Base-by-base conservation (phyloP, 2,113 vertebrate species). In the Egretta garzetta region DNA sequence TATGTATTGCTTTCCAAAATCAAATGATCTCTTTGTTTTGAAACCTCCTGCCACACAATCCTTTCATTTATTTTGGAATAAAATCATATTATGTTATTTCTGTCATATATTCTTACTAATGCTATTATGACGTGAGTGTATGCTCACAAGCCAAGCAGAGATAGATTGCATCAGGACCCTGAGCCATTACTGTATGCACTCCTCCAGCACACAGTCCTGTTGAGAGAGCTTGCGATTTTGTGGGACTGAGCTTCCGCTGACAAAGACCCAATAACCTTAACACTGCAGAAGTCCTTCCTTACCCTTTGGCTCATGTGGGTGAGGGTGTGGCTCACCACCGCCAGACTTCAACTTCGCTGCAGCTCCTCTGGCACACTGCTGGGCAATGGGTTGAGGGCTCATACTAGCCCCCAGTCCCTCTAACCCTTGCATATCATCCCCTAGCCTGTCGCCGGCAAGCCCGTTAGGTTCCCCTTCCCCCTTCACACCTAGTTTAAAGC, bases 31-130 rank as follows among this genome's bases (percentile, higher is more conserved):
- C 26, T 63, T 56, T 90, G 39, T 71, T 89, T 96, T 90, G 45
- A 91, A 83, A 84, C 10, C 14, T 79, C 8, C 10, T 76, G 60
- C 9, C 33, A 49, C 28, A 41, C 56, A 93, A 35, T 23, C 19
- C 16, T 70, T 94, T 60, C 32, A 85, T 95, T 81, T 85, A 32
- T 91, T 84, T 91, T 91, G 53, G 19, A 89, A 91, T 68, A 85
- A 85, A 85, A 80, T 96, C 12, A 20, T 27, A 50, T 91, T 95
- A 86, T 89, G 88, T 87, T 73, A 62, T 83, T 86, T 92, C 50
- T 90, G 73, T 92, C 70, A 68, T 91, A 66, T 94, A 77, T 93
- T 96, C 56, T 27, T 94, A 85, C 64, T 95, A 95, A 95, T 85
- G 32, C 1, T 66, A 15, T 92, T 92, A 75, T 56, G 26, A 19